These are phyloP conservation scores for Metellina segmentata DNA, from an alignment of 2,888 invertebrate species.

Conservation along the genomic window DNA sequence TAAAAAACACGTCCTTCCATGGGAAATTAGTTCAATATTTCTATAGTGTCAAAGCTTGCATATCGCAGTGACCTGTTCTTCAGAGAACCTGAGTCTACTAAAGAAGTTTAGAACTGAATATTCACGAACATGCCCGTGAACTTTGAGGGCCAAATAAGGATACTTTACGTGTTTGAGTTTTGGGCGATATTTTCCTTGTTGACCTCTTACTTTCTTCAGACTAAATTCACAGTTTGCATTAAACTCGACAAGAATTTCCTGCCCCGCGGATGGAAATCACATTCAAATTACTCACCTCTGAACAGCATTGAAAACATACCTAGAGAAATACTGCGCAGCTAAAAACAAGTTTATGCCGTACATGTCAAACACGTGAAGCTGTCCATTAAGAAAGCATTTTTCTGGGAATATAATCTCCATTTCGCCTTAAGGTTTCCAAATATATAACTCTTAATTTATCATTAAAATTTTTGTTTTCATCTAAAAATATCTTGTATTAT, in stretches of 20 bases:
- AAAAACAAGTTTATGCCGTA: not conserved
- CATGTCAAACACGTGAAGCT: not conserved
- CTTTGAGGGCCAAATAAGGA: not conserved
- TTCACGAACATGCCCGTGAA: not conserved
- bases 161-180: not conserved
- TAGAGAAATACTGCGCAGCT: not conserved
- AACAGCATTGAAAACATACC: not conserved
- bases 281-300: not conserved
- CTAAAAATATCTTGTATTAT: too few relatives aligned
- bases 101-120: conserved; percentile 1
- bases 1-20: too few relatives aligned
- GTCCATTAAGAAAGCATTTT: too few relatives aligned
- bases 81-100: too few relatives aligned
- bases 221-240: not conserved
- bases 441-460: too few relatives aligned
- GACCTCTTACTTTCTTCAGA: not conserved
- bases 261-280: not conserved
- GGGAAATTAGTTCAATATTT: too few relatives aligned
- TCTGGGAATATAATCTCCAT: too few relatives aligned
- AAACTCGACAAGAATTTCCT: not conserved
- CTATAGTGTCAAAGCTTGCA: too few relatives aligned
- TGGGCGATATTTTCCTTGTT: conserved; percentile 4
- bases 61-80: too few relatives aligned
- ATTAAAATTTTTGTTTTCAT: too few relatives aligned
- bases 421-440: too few relatives aligned